phyloP scores from a whole-genome alignment of 2,888 invertebrate species.

The Sclerodermus sp. region DNA sequence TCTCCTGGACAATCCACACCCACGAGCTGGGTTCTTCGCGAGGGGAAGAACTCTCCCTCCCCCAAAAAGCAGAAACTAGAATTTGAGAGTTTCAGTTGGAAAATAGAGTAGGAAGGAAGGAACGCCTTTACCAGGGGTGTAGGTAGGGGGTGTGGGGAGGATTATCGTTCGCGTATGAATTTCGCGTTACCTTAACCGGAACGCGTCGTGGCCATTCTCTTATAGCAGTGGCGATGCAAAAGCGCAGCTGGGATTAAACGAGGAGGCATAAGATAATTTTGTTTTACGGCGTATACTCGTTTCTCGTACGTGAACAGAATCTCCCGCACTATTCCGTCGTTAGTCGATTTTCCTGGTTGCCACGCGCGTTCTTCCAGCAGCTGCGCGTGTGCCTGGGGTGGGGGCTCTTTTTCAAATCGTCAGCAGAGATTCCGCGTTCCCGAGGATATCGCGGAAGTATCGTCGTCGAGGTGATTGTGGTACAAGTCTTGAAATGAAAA shows the following conservation, averaged over 20 bases:
- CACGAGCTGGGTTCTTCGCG: no score
- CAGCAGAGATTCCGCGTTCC: no score
- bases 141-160: background rate
- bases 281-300: conserved; percentile 31
- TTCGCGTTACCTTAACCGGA: conserved; percentile 22
- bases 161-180: conserved; percentile 8
- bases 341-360: conserved; percentile 14
- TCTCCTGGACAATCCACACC: conserved; percentile 33
- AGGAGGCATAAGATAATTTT: conserved; percentile 21
- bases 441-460: no score
- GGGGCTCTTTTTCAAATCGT: no score
- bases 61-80: no score
- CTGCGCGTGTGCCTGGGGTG: no score
- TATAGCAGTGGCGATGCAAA: background rate
- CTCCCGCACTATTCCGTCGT: conserved; percentile 16
- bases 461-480: no score
- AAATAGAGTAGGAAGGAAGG: no score
- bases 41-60: no score
- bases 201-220: background rate
- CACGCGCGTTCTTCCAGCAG: no score
- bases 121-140: background rate
- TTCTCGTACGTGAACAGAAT: conserved; percentile 30
- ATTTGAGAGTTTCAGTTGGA: no score
- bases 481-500: no score
- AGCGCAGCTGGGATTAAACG: conserved; percentile 22